Conservation (phyloP, 2,797 vertebrate genomes). For the Eremophila alpestris region DNA sequence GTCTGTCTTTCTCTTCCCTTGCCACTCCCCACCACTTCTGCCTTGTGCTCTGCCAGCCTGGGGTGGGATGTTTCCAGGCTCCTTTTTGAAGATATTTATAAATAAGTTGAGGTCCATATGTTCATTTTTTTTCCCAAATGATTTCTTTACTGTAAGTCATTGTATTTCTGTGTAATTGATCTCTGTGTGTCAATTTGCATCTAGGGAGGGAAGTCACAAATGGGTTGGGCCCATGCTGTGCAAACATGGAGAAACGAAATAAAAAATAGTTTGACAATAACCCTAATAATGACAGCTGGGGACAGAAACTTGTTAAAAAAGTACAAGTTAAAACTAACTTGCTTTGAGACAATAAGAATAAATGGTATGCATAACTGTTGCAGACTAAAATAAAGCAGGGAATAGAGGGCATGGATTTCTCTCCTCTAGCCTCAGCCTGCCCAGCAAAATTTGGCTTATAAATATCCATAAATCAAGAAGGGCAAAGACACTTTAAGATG, state of each 20-base stretch:
- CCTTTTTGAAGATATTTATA: constrained; percentile 58
- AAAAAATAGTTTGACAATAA: neutral
- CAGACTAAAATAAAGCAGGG: neutral
- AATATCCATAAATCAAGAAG: neutral
- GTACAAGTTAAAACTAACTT: neutral
- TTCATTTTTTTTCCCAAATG: neutral
- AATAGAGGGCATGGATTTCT: neutral
- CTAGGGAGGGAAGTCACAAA: neutral
- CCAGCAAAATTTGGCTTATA: neutral
- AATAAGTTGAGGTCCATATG: neutral
- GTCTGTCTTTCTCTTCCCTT: constrained; percentile 4
- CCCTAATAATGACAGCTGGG: neutral
- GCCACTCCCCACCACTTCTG: neutral
- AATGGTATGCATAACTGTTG: neutral
- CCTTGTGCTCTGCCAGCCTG: fast-evolving
- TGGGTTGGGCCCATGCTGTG: neutral
- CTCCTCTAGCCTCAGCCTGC: neutral
- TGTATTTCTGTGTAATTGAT: constrained; percentile 18
- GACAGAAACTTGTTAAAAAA: neutral
- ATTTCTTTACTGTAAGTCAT: constrained; percentile 19
- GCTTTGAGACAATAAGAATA: neutral
- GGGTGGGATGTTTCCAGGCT: constrained; percentile 18
- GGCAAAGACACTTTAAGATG: neutral
- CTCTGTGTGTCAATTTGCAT: neutral
- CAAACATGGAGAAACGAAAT: neutral